A percentile compares a stretch with the other conserved stretches of the same genome.
These are phyloP conservation scores for Andrena hattorfiana DNA, from an alignment of 2,888 invertebrate species.

Conservation along the genomic window DNA sequence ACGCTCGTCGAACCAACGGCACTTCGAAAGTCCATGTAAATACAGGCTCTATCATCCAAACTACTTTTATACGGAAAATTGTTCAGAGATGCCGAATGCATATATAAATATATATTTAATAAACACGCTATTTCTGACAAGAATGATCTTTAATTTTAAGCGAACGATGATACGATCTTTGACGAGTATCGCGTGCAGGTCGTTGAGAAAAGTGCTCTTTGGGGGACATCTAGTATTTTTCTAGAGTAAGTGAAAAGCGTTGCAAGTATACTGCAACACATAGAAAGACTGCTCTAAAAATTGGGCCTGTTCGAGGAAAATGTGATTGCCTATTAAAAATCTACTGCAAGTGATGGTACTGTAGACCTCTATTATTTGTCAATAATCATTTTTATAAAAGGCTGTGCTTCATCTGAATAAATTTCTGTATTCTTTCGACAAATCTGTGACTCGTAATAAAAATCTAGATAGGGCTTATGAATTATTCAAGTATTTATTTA, in stretches of 20 bases:
- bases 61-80: slow-evolving; percentile 52
- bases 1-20: slow-evolving; percentile 23
- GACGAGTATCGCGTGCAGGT: not conserved
- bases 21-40: slow-evolving; percentile 41
- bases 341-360: too few species aligned
- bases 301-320: not conserved
- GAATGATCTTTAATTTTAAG: slow-evolving; percentile 43
- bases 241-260: not conserved
- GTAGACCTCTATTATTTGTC: too few species aligned
- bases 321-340: not conserved
- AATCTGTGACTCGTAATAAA: not conserved
- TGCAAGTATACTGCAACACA: not conserved
- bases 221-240: not conserved
- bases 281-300: not conserved
- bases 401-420: not conserved
- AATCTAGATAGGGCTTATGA: not conserved
- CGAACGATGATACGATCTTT: not conserved
- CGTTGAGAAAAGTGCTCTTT: not conserved
- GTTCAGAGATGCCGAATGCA: slow-evolving; percentile 35
- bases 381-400: too few species aligned
- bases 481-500: not conserved
- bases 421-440: not conserved
- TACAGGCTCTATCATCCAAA: slow-evolving; percentile 26
- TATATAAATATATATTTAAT: slow-evolving; percentile 40
- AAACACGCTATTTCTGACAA: slow-evolving; percentile 39